phyloP scores from a whole-genome alignment of 2,888 invertebrate species.

The Xylocampa areola region DNA sequence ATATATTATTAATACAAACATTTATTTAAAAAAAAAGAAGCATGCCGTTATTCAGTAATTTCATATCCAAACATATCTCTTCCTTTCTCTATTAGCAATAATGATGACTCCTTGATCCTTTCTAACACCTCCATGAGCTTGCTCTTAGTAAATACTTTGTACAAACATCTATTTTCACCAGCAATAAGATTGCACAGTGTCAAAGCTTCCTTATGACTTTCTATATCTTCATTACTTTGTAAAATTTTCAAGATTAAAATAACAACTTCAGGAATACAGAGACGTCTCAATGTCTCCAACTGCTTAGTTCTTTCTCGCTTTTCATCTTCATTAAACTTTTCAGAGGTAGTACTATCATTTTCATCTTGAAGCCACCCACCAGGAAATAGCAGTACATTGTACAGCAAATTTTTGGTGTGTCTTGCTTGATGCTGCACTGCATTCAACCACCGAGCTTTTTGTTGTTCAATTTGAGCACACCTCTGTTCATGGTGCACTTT shows the following conservation, averaged over 20 bases:
- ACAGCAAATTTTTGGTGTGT: slow-evolving; percentile 94
- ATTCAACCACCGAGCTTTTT: slow-evolving; percentile 93
- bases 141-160: slow-evolving; percentile 94
- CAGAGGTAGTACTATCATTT: slow-evolving; percentile 85
- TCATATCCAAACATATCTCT: slow-evolving; percentile 95
- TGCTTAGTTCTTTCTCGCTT: slow-evolving; percentile 91
- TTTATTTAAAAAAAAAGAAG: slow-evolving; percentile 66
- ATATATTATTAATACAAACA: slow-evolving; percentile 68
- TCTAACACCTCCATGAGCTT: slow-evolving; percentile 93
- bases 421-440: slow-evolving; percentile 93
- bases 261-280: slow-evolving; percentile 95
- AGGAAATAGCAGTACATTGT: slow-evolving; percentile 96
- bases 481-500: slow-evolving; percentile 96
- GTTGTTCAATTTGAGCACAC: slow-evolving; percentile 94
- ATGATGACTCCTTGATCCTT: slow-evolving; percentile 94
- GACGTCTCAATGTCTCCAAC: slow-evolving; percentile 93
- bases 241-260: slow-evolving; percentile 94
- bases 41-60: slow-evolving; percentile 62
- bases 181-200: slow-evolving; percentile 95
- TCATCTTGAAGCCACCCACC: slow-evolving; percentile 97
- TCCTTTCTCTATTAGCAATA: slow-evolving; percentile 93
- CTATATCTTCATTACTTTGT: slow-evolving; percentile 93
- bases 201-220: slow-evolving; percentile 92
- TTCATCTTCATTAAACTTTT: slow-evolving; percentile 83
- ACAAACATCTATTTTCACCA: slow-evolving; percentile 94